A percentile compares a stretch with the other conserved stretches of the same genome.
These are phyloP conservation scores for Lordiphosa mommai DNA, from an alignment of 1,140 invertebrate species.

Conservation along the genomic window DNA sequence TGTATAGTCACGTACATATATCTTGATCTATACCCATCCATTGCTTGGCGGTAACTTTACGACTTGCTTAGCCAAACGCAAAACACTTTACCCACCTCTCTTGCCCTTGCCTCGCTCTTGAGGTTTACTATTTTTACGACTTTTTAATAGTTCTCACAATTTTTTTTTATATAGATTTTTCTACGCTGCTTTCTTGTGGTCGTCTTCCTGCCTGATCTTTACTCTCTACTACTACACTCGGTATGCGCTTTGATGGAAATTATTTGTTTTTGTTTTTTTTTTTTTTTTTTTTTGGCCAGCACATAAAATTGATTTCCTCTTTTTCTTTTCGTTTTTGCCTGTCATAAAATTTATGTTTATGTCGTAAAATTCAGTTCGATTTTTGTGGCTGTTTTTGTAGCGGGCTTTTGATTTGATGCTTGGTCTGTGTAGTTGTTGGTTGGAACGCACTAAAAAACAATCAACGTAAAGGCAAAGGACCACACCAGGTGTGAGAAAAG, in stretches of 20 bases:
- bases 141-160: conserved; percentile 80
- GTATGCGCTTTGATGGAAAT: conserved; percentile 44
- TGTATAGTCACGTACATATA: conserved; percentile 35
- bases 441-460: conserved; percentile 28
- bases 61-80: conserved; percentile 62
- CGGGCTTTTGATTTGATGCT: conserved; percentile 45
- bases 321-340: conserved; percentile 35
- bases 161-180: conserved; percentile 73
- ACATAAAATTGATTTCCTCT: conserved; percentile 78
- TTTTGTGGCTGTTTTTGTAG: conserved; percentile 39
- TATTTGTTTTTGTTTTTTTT: conserved; percentile 47
- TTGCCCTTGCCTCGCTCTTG: neutral
- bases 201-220: neutral
- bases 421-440: conserved; percentile 34
- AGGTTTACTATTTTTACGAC: conserved; percentile 59
- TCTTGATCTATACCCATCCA: conserved; percentile 26
- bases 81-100: conserved; percentile 48
- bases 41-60: conserved; percentile 46
- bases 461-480: conserved; percentile 10
- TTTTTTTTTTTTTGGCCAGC: conserved; percentile 61
- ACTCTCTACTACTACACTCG: neutral
- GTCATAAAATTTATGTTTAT: conserved; percentile 79
- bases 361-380: conserved; percentile 77
- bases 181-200: conserved; percentile 43
- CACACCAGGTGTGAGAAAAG: conserved; percentile 42